These are phyloP conservation scores for Pantala flavescens DNA, from an alignment of 1,140 invertebrate genomes.

Conservation along the genomic window DNA sequence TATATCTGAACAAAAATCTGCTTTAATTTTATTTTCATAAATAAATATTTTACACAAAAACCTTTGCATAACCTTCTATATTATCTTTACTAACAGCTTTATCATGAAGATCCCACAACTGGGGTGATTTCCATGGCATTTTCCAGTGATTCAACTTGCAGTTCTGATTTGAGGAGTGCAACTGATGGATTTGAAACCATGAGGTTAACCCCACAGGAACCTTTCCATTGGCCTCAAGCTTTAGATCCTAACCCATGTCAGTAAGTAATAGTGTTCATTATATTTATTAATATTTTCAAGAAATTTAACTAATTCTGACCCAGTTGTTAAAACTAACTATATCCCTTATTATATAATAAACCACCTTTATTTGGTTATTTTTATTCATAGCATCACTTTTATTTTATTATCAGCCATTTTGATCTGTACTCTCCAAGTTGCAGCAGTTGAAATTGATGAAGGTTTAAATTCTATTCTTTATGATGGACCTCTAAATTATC, in stretches of 20 bases:
- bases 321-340: not conserved
- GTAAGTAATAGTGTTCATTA: slow-evolving; percentile 22
- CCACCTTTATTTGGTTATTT: no score
- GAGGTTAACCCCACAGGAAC: slow-evolving; percentile 34
- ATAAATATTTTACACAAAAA: not conserved
- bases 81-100: slow-evolving; percentile 39
- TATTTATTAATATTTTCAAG: not conserved
- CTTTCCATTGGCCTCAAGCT: slow-evolving; percentile 33
- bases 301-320: not conserved
- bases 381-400: no score
- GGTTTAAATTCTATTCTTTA: no score
- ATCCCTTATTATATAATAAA: no score
- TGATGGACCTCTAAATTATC: no score
- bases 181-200: slow-evolving; percentile 50
- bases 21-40: no score
- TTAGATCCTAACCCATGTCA: slow-evolving; percentile 30
- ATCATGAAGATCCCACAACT: slow-evolving; percentile 42
- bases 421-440: no score
- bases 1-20: no score
- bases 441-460: no score
- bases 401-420: no score
- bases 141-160: slow-evolving; percentile 58
- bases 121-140: slow-evolving; percentile 50
- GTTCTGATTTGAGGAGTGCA: slow-evolving; percentile 43
- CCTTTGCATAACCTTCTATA: not conserved